phyloP scores from a whole-genome alignment of 2,888 invertebrate species.

The Ophioninae sp. region DNA sequence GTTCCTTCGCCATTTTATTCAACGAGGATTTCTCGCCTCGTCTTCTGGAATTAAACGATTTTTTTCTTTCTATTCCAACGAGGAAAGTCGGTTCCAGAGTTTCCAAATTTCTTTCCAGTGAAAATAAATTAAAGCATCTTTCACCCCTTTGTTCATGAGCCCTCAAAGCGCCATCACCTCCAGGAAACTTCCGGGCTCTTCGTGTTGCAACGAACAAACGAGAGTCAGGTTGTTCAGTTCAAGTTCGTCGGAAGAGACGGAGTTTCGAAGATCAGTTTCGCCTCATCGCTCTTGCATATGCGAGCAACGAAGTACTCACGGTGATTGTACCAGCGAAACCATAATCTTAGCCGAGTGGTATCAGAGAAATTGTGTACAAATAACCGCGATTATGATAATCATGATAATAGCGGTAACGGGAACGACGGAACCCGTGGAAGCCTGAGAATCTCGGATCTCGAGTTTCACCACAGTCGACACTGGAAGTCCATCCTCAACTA shows the following conservation, averaged over 20 bases:
- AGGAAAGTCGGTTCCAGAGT: neutral
- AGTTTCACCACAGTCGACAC: conserved; percentile 22
- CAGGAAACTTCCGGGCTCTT: neutral
- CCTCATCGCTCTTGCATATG: neutral
- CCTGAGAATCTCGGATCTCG: conserved; percentile 8
- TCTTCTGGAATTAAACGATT: neutral
- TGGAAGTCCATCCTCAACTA: conserved; percentile 34
- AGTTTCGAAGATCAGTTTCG: conserved; percentile 7
- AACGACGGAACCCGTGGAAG: neutral
- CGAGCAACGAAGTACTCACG: conserved; percentile 39
- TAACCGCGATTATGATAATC: conserved; percentile 38
- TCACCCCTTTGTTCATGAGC: neutral
- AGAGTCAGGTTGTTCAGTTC: neutral
- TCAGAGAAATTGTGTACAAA: conserved; percentile 16
- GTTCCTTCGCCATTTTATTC: neutral
- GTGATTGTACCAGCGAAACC: conserved; percentile 47
- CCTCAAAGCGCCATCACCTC: neutral
- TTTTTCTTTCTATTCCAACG: neutral
- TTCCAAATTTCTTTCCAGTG: too few species aligned
- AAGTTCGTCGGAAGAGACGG: neutral
- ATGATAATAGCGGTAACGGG: conserved; percentile 4
- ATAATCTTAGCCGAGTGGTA: conserved; percentile 47
- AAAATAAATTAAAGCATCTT: too few species aligned
- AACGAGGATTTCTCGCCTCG: neutral
- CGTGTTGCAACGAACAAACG: conserved; percentile 32